Evolutionary conservation across 2,888 invertebrate genomes (phyloP).

Genomic region (Phyllotreta cruciferae): DNA sequence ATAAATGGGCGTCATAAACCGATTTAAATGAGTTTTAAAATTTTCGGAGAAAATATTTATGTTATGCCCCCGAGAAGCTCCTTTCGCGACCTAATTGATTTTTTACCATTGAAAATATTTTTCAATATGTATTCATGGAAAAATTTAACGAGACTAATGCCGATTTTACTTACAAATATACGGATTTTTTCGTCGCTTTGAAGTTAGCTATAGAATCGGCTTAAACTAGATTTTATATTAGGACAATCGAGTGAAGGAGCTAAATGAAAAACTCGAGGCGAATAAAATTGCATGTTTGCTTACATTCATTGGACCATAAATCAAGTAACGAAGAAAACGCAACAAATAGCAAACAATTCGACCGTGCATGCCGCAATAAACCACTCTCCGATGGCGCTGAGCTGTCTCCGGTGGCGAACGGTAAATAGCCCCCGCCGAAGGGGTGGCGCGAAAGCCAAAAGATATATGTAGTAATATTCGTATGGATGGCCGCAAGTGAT

Average conservation of each 20-base stretch:
- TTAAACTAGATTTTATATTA: no score
- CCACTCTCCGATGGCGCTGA: constrained; percentile 19
- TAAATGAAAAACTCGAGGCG: no score
- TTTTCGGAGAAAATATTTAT: constrained; percentile 20
- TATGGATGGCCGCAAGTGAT: constrained; percentile 51
- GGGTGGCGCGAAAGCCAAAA: constrained; percentile 35
- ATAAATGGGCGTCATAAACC: constrained; percentile 13
- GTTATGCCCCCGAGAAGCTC: neutral
- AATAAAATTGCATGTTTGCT: neutral
- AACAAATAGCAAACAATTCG: constrained; percentile 26
- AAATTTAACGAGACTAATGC: neutral
- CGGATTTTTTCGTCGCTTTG: no score
- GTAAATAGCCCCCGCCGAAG: constrained; percentile 29
- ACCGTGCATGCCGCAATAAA: constrained; percentile 33
- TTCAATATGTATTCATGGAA: neutral
- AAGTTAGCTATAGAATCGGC: no score
- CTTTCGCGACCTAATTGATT: constrained; percentile 2
- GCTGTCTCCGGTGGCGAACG: constrained; percentile 27
- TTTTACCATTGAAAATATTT: neutral
- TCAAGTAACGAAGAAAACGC: constrained; percentile 12
- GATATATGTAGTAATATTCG: constrained; percentile 53
- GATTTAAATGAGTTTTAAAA: constrained; percentile 19
- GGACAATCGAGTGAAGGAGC: no score
- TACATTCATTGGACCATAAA: constrained; percentile 15
- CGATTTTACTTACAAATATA: no score